Evolutionary conservation across 2,888 invertebrate genomes (phyloP).

Genomic region (Drosophila birchii): DNA sequence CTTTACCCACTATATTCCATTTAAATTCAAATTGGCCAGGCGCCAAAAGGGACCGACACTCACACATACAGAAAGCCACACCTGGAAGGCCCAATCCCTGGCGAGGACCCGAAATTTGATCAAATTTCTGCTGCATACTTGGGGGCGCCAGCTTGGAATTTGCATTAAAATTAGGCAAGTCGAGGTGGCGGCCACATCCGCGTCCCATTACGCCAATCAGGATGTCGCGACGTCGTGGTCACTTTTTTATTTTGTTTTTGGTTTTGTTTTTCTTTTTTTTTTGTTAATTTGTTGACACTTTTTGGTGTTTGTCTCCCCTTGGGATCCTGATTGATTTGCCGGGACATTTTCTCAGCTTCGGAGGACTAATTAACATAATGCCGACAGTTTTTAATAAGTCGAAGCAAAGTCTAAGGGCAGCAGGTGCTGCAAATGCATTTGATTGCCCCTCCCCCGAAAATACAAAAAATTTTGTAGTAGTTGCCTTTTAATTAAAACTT

Average conservation of each 20-base stretch:
- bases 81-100: neutral
- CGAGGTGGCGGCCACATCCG: conserved; percentile 23
- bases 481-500: conserved; percentile 82
- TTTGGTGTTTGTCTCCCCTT: neutral
- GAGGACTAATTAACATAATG: conserved; percentile 69
- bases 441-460: conserved; percentile 34
- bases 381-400: conserved; percentile 68
- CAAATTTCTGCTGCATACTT: conserved; percentile 44
- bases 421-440: conserved; percentile 63
- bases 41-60: conserved; percentile 1
- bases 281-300: conserved; percentile 55
- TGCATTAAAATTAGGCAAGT: conserved; percentile 64
- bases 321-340: conserved; percentile 68
- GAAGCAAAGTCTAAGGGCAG: neutral
- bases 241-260: conserved; percentile 1
- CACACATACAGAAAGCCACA: conserved; percentile 2
- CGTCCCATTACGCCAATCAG: conserved; percentile 69
- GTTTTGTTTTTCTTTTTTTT: neutral
- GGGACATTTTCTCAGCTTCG: conserved; percentile 29
- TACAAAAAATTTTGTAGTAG: conserved; percentile 38
- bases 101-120: conserved; percentile 33
- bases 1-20: conserved; percentile 15
- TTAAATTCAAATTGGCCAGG: conserved; percentile 36
- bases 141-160: conserved; percentile 53
- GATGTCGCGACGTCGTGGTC: neutral